These are phyloP conservation scores for Rutpela maculata DNA, from an alignment of 2,888 invertebrate species.

Conservation along the genomic window DNA sequence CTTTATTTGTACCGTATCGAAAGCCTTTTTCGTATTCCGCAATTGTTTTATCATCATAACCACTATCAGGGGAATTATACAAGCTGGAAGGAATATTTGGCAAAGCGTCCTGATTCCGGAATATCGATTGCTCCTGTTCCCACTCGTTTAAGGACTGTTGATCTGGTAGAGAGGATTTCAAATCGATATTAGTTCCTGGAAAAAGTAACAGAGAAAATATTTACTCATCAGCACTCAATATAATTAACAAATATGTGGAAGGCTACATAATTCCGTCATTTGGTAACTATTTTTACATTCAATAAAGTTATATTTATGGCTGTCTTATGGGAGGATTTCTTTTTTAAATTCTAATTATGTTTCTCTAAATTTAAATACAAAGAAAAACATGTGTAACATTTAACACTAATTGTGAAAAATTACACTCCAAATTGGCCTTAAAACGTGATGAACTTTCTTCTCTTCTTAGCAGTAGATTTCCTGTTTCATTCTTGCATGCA, in stretches of 20 bases:
- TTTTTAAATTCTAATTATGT: no score
- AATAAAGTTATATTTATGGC: no score
- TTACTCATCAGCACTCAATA: background rate
- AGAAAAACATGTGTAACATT: no score
- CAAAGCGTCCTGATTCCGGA: constrained; percentile 54
- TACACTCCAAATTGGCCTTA: no score
- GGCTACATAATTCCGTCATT: no score
- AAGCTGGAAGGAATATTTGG: constrained; percentile 64
- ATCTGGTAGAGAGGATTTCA: constrained; percentile 59
- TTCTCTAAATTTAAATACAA: no score
- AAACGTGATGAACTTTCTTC: no score
- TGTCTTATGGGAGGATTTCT: no score
- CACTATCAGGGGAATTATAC: constrained; percentile 65
- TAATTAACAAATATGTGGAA: background rate
- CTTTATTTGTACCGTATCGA: constrained; percentile 70
- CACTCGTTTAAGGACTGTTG: constrained; percentile 61
- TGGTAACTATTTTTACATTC: no score
- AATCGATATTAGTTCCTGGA: constrained; percentile 56
- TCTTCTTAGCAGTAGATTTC: no score
- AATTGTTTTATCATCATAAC: constrained; percentile 69
- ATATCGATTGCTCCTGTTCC: constrained; percentile 58
- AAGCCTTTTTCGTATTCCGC: constrained; percentile 72
- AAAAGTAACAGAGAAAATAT: constrained; percentile 33
- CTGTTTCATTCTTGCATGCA: no score
- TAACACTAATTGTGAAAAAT: no score